A percentile compares a stretch with the other conserved stretches of the same genome.
These are phyloP conservation scores for Penaeus chinensis DNA, from an alignment of 1,140 invertebrate genomes.

Conservation along the genomic window DNA sequence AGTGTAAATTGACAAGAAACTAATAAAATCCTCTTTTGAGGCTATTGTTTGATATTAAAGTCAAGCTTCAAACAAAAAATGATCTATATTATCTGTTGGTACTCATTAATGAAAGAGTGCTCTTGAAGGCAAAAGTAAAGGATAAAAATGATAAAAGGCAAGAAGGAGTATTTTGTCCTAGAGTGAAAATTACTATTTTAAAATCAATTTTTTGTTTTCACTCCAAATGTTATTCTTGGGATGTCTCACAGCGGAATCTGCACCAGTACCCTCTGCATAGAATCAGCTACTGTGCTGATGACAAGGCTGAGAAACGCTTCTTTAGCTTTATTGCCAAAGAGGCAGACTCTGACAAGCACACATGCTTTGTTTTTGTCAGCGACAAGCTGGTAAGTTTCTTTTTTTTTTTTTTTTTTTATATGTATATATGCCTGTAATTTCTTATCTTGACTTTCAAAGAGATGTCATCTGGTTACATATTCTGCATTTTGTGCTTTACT, in stretches of 20 bases:
- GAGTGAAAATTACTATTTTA: background rate
- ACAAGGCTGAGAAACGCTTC: conserved; percentile 96
- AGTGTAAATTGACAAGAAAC: too few relatives aligned
- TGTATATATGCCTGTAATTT: background rate
- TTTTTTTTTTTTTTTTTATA: background rate
- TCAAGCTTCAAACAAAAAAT: too few relatives aligned
- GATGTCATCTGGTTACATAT: too few relatives aligned
- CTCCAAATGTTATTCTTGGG: conserved; percentile 40
- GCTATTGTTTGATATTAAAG: too few relatives aligned
- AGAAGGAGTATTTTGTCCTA: too few relatives aligned
- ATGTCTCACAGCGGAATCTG: conserved; percentile 76
- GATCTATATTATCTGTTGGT: too few relatives aligned
- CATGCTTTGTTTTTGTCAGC: conserved; percentile 96
- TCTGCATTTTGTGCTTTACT: too few relatives aligned
- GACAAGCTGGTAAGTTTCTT: conserved; percentile 83
- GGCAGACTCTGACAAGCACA: conserved; percentile 82
- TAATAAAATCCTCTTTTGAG: too few relatives aligned
- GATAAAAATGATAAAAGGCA: too few relatives aligned
- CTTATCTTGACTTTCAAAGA: background rate
- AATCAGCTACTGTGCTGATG: conserved; percentile 98
- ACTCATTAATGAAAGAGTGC: too few relatives aligned
- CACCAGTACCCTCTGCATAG: conserved; percentile 97
- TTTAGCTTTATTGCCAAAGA: conserved; percentile 97
- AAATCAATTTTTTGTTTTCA: background rate
- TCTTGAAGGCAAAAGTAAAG: too few relatives aligned